phyloP scores from a whole-genome alignment of 2,888 invertebrate species.

The Spicauda simplicius region DNA sequence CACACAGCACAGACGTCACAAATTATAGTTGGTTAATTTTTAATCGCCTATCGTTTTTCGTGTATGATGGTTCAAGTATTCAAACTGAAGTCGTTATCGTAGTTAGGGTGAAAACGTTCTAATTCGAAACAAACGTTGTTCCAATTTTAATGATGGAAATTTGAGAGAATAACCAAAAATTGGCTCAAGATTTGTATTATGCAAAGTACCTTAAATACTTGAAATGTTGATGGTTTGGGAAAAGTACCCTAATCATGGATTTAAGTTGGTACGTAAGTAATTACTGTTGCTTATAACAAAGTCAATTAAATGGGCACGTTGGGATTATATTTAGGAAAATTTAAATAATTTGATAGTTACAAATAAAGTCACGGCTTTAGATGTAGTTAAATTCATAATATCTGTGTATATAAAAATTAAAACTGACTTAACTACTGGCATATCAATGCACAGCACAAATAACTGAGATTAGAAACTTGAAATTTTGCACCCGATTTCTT shows the following conservation, averaged over 20 bases:
- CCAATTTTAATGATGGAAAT: constrained; percentile 12
- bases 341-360: too few species aligned
- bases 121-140: constrained; percentile 14
- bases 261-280: not conserved
- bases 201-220: constrained; percentile 8
- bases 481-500: too few species aligned
- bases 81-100: constrained; percentile 9
- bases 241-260: not conserved
- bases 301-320: not conserved
- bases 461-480: too few species aligned
- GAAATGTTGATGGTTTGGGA: constrained; percentile 30
- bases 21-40: too few species aligned
- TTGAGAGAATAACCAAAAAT: constrained; percentile 10
- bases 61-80: not conserved
- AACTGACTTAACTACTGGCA: too few species aligned
- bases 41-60: not conserved
- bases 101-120: constrained; percentile 5
- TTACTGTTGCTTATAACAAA: not conserved
- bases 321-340: not conserved
- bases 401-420: too few species aligned
- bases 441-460: too few species aligned
- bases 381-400: too few species aligned
- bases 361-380: too few species aligned
- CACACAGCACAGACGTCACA: too few species aligned
- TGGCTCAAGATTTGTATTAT: constrained; percentile 13